Conservation (phyloP, 1,140 invertebrate species). For the Bursaphelenchus mucronatus region DNA sequence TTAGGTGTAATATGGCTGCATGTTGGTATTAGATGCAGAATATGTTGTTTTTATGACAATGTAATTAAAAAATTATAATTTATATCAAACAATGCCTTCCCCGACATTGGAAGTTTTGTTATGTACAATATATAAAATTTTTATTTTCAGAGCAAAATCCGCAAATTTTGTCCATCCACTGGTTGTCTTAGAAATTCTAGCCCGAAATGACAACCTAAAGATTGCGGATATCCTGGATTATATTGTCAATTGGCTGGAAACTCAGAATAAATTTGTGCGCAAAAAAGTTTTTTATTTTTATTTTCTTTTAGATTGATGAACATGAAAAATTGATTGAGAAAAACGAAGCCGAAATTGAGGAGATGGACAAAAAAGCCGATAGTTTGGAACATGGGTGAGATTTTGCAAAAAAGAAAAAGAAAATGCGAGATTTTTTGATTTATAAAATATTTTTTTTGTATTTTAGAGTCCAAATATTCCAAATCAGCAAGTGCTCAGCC, state of each 20-base stretch:
- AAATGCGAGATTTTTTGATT: background rate
- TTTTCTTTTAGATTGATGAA: constrained; percentile 34
- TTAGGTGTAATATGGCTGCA: too few species aligned
- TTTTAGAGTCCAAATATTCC: constrained; percentile 52
- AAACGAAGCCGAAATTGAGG: constrained; percentile 24
- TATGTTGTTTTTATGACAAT: too few species aligned
- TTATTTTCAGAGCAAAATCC: constrained; percentile 34
- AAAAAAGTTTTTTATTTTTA: constrained; percentile 3
- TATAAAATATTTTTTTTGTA: background rate
- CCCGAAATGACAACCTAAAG: constrained; percentile 40
- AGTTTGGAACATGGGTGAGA: constrained; percentile 35
- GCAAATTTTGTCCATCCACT: constrained; percentile 49
- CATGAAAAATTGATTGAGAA: constrained; percentile 41
- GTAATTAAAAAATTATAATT: too few species aligned
- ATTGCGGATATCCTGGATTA: constrained; percentile 50
- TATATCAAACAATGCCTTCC: too few species aligned
- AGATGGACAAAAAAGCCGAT: constrained; percentile 49
- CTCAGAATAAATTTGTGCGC: constrained; percentile 42
- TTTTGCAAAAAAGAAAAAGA: background rate
- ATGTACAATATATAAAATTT: constrained; percentile 10
- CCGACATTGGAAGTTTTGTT: constrained; percentile 5
- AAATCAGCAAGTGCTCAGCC: constrained; percentile 45
- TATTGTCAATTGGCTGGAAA: constrained; percentile 49
- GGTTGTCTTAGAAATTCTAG: constrained; percentile 54
- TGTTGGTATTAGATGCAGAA: too few species aligned